Evolutionary conservation across 2,888 invertebrate genomes (phyloP).

Genomic region (Acrobasis suavella): DNA sequence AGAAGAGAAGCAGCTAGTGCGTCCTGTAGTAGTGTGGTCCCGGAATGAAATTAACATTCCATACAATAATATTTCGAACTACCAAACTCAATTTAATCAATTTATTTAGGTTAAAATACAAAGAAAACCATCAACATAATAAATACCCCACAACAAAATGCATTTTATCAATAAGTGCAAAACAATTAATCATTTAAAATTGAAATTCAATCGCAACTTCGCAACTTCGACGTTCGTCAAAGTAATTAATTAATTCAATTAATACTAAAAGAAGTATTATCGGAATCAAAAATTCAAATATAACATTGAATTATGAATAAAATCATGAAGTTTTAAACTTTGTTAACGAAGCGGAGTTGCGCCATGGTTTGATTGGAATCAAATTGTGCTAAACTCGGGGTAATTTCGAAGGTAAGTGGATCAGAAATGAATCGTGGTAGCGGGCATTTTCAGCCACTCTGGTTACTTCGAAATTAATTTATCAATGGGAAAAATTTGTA

Average conservation of each 20-base stretch:
- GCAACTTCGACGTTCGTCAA: conserved; percentile 11
- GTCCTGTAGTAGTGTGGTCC: no score
- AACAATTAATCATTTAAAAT: not conserved
- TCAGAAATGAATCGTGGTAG: conserved; percentile 3
- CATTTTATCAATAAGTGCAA: not conserved
- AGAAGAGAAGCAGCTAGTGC: no score
- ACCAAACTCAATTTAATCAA: not conserved
- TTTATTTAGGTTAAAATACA: not conserved
- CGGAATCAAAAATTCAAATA: conserved; percentile 38
- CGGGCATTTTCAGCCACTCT: not conserved
- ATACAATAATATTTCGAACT: not conserved
- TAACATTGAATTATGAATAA: conserved; percentile 31
- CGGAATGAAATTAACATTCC: no score
- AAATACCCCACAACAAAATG: not conserved
- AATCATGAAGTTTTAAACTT: conserved; percentile 34
- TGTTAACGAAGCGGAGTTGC: conserved; percentile 34
- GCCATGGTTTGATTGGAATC: conserved; percentile 33
- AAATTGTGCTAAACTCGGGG: conserved; percentile 31
- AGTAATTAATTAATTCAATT: conserved; percentile 31
- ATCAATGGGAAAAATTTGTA: not conserved
- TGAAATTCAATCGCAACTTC: conserved; percentile 1
- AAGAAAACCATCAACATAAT: not conserved
- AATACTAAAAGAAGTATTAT: conserved; percentile 26
- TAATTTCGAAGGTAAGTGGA: conserved; percentile 24
- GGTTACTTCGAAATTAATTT: not conserved